Conservation (phyloP, 2,797 vertebrate species). For the Halcyon leucocephala region DNA sequence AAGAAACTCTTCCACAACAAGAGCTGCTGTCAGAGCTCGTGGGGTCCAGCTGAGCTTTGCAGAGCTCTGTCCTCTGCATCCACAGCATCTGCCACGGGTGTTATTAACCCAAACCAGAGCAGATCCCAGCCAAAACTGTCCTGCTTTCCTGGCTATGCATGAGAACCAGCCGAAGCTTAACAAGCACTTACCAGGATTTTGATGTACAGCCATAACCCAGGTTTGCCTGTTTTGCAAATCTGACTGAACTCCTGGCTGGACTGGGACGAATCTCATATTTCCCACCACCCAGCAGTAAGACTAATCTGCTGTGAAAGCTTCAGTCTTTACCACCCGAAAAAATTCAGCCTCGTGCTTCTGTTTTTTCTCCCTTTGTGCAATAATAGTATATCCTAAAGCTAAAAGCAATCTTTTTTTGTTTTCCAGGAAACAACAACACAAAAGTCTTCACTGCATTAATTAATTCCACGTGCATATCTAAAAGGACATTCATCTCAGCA, state of each 20-base stretch:
- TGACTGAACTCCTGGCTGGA: not conserved
- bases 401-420: slow-evolving; percentile 18
- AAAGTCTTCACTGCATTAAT: slow-evolving; percentile 64
- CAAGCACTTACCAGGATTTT: not conserved
- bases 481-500: slow-evolving; percentile 58
- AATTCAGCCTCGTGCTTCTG: slow-evolving; percentile 31
- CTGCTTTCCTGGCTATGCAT: not conserved
- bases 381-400: not conserved
- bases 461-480: slow-evolving; percentile 64
- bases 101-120: not conserved
- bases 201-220: not conserved
- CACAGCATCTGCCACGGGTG: not conserved
- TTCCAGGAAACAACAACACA: slow-evolving; percentile 40
- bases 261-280: not conserved
- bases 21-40: not conserved
- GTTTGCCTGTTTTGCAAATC: not conserved
- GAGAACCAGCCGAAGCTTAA: not conserved
- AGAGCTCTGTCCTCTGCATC: not conserved
- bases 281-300: not conserved
- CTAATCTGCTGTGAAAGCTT: slow-evolving; percentile 34
- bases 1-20: not conserved
- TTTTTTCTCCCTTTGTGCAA: slow-evolving; percentile 13
- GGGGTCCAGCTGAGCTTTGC: not conserved
- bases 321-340: slow-evolving; percentile 11
- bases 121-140: not conserved